Evolutionary conservation across 1,140 invertebrate genomes (phyloP), one percentile per base, ranked within the genome.

Genomic region (Dinoponera quadriceps): DNA sequence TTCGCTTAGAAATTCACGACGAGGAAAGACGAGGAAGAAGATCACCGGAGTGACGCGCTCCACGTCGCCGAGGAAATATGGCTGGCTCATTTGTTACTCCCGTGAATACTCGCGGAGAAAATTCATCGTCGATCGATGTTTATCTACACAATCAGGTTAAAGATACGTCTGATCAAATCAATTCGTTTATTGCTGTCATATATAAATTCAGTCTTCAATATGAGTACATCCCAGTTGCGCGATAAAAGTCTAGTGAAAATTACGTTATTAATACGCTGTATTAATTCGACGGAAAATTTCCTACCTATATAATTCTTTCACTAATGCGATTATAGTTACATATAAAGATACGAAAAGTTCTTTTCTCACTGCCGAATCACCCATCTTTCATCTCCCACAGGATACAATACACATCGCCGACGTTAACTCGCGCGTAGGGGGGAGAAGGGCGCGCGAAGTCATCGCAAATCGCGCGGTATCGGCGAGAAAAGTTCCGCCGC

Each of bases 401-500:
- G 16, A 66, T 20, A n/a, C 11, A 27, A 25, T 33, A 14, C 27
- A 29, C 48, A 48, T 44, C 18, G 33, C 44, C 16, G 13, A 68
- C 13, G 18, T 65, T 75, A 33, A 55, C 51, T 65, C 11, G 13
- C 22, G 20, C 27, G 27, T 1, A 20, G 51, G n/a, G 51, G 27
- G 38, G 27, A 4, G 14, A 49, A 38, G 22, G 44, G 38, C 16
- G 60, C 29, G 22, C 48, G 25, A 54, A 49, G 29, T 20, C 29
- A 16, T 68, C 48, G 29, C 49, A 68, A 68, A 65, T 77, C 27
- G 60, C 59, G 49, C 44, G 44, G 25, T 29, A 68, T 49, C 49
- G 63, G 68, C 33, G n/a, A 27, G 51, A 78, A 78, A 78, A 78
- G 68, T 78, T 25, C 33, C 38, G n/a, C 25, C 38, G 72, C 38